Base-by-base conservation (phyloP, 1,140 invertebrate genomes). In the Bombus superbus region DNA sequence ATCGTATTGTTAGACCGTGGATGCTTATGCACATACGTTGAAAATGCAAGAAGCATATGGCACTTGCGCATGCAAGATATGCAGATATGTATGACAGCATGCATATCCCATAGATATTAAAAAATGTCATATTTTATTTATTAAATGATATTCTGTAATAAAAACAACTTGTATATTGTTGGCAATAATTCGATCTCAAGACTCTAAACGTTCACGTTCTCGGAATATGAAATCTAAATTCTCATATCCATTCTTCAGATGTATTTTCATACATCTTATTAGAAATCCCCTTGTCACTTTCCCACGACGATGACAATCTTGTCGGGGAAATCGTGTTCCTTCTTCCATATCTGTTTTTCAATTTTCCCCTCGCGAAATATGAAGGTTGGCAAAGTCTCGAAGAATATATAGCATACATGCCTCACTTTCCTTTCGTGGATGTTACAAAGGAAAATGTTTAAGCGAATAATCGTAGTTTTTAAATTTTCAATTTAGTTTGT, bases 181-280 rank as follows among this genome's bases (percentile, higher is more conserved):
- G n/a, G 25, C 35, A 40, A 71, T 40, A 71, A 28, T 71, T 71
- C 3, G 4, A 28, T 40, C 25, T 10, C 8, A 35, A 22, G 15
- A 5, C 18, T 1, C 2, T 68, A 18, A 38, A 25, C 22, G 9
- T 40, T 40, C 75, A 35, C 47, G 38, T 35, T 42, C 35, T 40
- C 32, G 66, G n/a, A 28, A 44, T n/a, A 57, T 57, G 32, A 42
- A 77, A 83, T 83, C 57, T 77, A 44, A 68, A 83, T 83, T 83
- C 44, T 77, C 57, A n/a, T 77, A 42, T 22, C 47, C 11, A 40
- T 68, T 40, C 66, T 40, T 62, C 57, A 38, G 40, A 35, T n/a
- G 40, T 74, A 64, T 74, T 57, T 82, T 82, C 71, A 74, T 74
- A 44, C 53, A 74, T 82, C 80, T 74, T 82, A 82, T 82, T 82